phyloP scores from a whole-genome alignment of 2,113 vertebrate genomes.

The Bothrops jararaca region DNA sequence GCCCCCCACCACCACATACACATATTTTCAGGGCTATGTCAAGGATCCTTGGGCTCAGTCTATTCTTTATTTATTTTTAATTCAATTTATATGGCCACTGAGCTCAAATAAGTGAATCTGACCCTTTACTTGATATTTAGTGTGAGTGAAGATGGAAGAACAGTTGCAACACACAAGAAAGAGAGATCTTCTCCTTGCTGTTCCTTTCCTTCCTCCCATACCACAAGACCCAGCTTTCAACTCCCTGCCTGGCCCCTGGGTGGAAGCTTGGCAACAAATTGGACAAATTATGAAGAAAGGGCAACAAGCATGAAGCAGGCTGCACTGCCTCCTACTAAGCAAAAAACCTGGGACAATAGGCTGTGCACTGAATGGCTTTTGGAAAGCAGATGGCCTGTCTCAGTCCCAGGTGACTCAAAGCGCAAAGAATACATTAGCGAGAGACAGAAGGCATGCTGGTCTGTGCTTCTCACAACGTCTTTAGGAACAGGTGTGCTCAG shows the following conservation, averaged over 20 bases:
- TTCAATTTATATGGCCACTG: neutral
- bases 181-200: slow-evolving; percentile 5
- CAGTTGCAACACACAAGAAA: neutral
- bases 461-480: neutral
- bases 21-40: neutral
- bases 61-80: neutral
- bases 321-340: slow-evolving; percentile 51
- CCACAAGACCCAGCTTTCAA: neutral
- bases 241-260: neutral
- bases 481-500: neutral
- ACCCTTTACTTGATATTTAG: slow-evolving; percentile 34
- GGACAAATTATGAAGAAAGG: slow-evolving; percentile 16
- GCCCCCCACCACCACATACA: neutral
- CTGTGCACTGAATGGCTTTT: slow-evolving; percentile 35
- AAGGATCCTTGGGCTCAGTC: neutral
- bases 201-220: fast-evolving
- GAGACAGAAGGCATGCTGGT: neutral
- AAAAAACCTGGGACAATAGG: slow-evolving; percentile 52
- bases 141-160: neutral
- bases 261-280: neutral
- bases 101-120: neutral
- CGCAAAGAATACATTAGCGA: slow-evolving; percentile 23
- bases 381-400: slow-evolving; percentile 63
- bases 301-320: slow-evolving; percentile 49
- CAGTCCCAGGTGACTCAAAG: slow-evolving; percentile 64